Evolutionary conservation across 2,113 vertebrate species (phyloP), one percentile per base, ranked within the genome.

Genomic region (Sinocyclocheilus grahami): DNA sequence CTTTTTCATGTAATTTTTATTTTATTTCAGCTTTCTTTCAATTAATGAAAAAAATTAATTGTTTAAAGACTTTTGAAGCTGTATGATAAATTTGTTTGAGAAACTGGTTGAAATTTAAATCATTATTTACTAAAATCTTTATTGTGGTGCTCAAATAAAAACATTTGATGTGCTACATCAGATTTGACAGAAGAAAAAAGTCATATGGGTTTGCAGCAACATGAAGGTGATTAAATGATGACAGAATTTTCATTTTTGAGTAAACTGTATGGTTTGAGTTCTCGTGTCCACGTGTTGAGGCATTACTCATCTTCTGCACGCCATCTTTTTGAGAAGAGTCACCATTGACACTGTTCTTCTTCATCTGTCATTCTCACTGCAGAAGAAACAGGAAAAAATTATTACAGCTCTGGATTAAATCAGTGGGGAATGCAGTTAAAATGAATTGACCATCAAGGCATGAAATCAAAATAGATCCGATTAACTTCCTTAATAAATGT

Each of bases 241-340:
- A 18, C 27, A 14, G 65, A 53, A 30, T 22, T 74, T 76, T 51
- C 3, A 16, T 48, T 27, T 76, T 27, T 53, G 37, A 74, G 37
- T 75, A 46, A 46, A 46, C 13, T 74, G 24, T 11, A 20, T 46
- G 27, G 7, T 16, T 46, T 13, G 37, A 48, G 14, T 51, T 12
- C 53, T 75, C 46, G 30, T 33, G 30, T 33, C 13, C 48, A 51
- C 46, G 53, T 72, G 24, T 16, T 77, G 53, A 33, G 48, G 46
- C 1, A 42, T 86, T 58, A 86, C 85, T 82, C 80, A 77, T 86
- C 65, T 48, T 60, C 30, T 6, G 42, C 33, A n/a, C 55, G 63
- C 67, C 39, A 53, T 82, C 58, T 86, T 67, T 37, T 72, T 5
- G 39, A 82, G 42, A 82, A 82, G 39, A 30, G 16, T 69, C 63